Percentiles rank a stretch among this genome's conserved stretches.
These are phyloP conservation scores for Ophion ellenae DNA, from an alignment of 2,888 invertebrate species.

Conservation along the genomic window DNA sequence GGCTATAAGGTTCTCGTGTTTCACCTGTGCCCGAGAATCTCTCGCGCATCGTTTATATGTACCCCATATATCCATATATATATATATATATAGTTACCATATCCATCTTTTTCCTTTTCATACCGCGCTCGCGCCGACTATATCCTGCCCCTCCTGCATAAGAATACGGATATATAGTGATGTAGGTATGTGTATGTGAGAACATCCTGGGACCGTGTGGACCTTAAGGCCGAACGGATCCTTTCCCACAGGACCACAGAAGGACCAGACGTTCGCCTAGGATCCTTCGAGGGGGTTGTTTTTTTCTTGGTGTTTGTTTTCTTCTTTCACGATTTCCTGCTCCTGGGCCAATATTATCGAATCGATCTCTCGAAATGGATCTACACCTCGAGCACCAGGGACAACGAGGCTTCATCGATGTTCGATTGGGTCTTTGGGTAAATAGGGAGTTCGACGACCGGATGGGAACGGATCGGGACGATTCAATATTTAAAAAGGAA, in stretches of 20 bases:
- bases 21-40: conserved; percentile 78
- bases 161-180: conserved; percentile 17
- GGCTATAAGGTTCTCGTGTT: conserved; percentile 74
- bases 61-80: conserved; percentile 17
- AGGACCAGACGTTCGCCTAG: conserved; percentile 45
- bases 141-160: conserved; percentile 39
- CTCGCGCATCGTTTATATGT: conserved; percentile 62
- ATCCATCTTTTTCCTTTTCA: conserved; percentile 63
- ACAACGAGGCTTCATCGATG: background rate
- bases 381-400: background rate
- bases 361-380: conserved; percentile 33
- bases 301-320: conserved; percentile 32
- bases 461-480: background rate
- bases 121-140: conserved; percentile 51
- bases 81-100: conserved; percentile 39
- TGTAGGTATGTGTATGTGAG: conserved; percentile 24
- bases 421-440: background rate
- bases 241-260: conserved; percentile 59
- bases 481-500: background rate
- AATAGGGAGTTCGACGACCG: background rate
- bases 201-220: conserved; percentile 53
- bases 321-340: conserved; percentile 30
- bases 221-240: conserved; percentile 49
- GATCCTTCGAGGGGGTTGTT: conserved; percentile 44
- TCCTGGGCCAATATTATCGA: conserved; percentile 40